phyloP scores from a whole-genome alignment of 2,113 vertebrate genomes.

The Saguinus midas region DNA sequence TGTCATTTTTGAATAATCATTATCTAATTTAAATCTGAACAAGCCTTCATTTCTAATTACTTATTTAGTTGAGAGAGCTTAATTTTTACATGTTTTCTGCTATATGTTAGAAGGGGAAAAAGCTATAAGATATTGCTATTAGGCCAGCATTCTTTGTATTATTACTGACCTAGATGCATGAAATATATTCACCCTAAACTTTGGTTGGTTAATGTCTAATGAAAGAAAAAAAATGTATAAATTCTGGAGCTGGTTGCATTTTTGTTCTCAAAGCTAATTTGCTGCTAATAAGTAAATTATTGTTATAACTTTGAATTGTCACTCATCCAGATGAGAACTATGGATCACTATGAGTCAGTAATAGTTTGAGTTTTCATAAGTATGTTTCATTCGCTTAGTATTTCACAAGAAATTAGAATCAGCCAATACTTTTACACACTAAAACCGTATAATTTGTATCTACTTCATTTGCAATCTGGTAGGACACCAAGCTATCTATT shows the following conservation, averaged over 20 bases:
- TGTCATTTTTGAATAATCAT: background rate
- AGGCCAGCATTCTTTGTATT: background rate
- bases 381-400: background rate
- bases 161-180: background rate
- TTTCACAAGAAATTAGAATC: conserved; percentile 3
- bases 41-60: background rate
- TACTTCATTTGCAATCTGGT: background rate
- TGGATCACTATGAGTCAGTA: background rate
- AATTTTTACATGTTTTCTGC: background rate
- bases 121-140: background rate
- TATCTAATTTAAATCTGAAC: background rate
- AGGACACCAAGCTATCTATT: background rate
- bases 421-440: background rate
- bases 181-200: conserved; percentile 10
- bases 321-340: background rate
- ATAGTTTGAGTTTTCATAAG: conserved; percentile 4
- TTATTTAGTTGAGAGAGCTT: background rate
- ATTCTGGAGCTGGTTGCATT: background rate
- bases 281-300: background rate
- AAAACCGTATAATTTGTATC: background rate
- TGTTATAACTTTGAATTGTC: background rate
- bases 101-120: background rate
- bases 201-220: background rate
- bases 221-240: background rate
- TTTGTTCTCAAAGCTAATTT: conserved; percentile 12